phyloP scores from a whole-genome alignment of 2,888 invertebrate species.

The Lochmaea crataegi region DNA sequence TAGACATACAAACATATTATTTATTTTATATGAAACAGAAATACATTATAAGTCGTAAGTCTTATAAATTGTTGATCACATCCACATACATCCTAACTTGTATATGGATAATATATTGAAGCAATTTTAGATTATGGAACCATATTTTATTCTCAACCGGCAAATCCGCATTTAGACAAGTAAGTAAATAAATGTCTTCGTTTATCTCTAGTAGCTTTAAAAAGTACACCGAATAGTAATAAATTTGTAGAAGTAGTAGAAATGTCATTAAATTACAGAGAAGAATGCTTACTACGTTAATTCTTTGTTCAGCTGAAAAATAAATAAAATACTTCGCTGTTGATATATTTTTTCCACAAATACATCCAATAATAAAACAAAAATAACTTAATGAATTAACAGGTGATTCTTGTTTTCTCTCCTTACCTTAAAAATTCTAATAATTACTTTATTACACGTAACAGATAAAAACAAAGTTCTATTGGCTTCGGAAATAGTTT shows the following conservation, averaged over 20 bases:
- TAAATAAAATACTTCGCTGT: background rate
- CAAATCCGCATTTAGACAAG: background rate
- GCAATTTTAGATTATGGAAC: background rate
- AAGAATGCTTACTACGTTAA: background rate
- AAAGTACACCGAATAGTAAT: background rate
- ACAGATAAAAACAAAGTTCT: too few relatives aligned
- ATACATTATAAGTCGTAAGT: background rate
- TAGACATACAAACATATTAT: too few relatives aligned
- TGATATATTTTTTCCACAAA: background rate
- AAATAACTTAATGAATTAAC: too few relatives aligned
- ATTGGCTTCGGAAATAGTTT: too few relatives aligned
- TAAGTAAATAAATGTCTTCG: background rate
- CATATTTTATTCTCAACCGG: background rate
- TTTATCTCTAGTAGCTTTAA: background rate
- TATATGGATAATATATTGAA: background rate
- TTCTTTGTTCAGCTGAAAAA: background rate
- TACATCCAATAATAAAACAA: background rate
- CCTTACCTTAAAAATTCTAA: too few relatives aligned
- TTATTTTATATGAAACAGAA: background rate
- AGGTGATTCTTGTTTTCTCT: too few relatives aligned
- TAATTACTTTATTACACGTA: too few relatives aligned
- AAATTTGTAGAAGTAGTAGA: background rate
- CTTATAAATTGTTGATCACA: constrained; percentile 2
- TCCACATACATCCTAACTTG: background rate
- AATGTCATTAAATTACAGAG: background rate